Base-by-base conservation (phyloP, 2,113 vertebrate genomes). In the Morone saxatilis region DNA sequence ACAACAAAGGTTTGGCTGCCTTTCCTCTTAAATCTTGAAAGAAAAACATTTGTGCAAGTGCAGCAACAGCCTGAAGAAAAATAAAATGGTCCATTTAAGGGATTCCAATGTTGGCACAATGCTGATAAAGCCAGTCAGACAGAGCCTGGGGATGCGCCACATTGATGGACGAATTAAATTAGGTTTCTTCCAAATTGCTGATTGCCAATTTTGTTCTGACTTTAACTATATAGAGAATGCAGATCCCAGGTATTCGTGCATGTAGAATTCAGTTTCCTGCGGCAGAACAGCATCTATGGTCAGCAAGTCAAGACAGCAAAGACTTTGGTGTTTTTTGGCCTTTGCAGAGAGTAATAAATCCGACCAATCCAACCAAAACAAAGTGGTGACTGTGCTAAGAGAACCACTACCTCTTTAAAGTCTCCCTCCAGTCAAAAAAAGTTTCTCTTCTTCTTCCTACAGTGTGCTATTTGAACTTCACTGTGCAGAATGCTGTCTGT, bases 111-210 rank as follows among this genome's bases (percentile, higher is more conserved):
- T 50, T 45, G 61, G 38, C 16, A 36, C 54, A 69, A 13, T 25
- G 19, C 40, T 54, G 16, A 71, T 66, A 1, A 6, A n/a, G 10
- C 12, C 4, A 6, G 56, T 57, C 54, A 51, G 22, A 13, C 38
- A 53, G 68, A 70, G 66, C 41, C 19, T 50, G n/a, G 1, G 69
- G 62, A 36, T 11, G n/a, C 14, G 67, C n/a, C 45, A 59, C 36
- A 57, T 0, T 62, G 7, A 76, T 61, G 38, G 54, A 88, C 10
- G 10, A n/a, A 57, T 75, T 59, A 1, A 71, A 70, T 86, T 19
- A 76, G 6, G 4, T n/a, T 71, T 51, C 7, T 14, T 12, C 40
- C 20, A 41, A 62, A 22, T 76, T 31, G 31, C 31, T 31, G 31
- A 31, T 31, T 31, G 31, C 31, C 31, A 31, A 31, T 31, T 31